Percentiles rank a stretch among this genome's conserved stretches.
These are phyloP conservation scores for Cephus rjabovi DNA, from an alignment of 2,888 invertebrate genomes.

Conservation along the genomic window DNA sequence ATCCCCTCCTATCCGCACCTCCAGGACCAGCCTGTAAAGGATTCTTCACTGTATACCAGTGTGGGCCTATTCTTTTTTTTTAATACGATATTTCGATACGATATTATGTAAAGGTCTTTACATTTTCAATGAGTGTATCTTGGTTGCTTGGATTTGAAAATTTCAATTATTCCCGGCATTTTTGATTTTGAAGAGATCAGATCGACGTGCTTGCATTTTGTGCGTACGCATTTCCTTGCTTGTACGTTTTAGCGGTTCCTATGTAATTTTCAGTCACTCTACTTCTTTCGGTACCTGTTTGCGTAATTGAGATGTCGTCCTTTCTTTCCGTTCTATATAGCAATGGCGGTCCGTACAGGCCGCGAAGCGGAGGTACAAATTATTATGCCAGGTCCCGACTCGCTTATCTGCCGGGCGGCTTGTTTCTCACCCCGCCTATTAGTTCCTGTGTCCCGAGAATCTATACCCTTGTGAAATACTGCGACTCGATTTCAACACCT, in stretches of 20 bases:
- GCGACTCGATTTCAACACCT: slow-evolving; percentile 61
- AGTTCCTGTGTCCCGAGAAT: slow-evolving; percentile 55
- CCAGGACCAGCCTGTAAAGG: not conserved
- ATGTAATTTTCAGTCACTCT: not conserved
- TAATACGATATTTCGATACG: not conserved
- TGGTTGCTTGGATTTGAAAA: not conserved
- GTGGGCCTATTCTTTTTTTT: not conserved
- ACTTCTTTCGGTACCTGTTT: not conserved
- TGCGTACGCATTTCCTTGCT: not conserved
- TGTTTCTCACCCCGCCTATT: slow-evolving; percentile 62
- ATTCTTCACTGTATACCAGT: not conserved
- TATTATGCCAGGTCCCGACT: slow-evolving; percentile 50
- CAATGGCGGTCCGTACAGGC: not conserved
- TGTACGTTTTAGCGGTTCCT: not conserved
- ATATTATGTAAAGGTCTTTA: not conserved
- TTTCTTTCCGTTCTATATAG: not conserved
- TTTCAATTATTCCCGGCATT: too few species aligned
- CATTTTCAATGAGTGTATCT: not conserved
- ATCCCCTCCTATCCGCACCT: not conserved
- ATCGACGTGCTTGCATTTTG: not conserved
- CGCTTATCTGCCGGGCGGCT: slow-evolving; percentile 56
- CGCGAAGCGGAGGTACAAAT: slow-evolving; percentile 43
- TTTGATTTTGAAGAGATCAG: not conserved
- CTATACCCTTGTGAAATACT: slow-evolving; percentile 56
- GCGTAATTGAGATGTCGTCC: slow-evolving; percentile 19